Evolutionary conservation across 1,140 invertebrate species (phyloP), one percentile per base, ranked within the genome.

Genomic region (Drosophila lacertosa): DNA sequence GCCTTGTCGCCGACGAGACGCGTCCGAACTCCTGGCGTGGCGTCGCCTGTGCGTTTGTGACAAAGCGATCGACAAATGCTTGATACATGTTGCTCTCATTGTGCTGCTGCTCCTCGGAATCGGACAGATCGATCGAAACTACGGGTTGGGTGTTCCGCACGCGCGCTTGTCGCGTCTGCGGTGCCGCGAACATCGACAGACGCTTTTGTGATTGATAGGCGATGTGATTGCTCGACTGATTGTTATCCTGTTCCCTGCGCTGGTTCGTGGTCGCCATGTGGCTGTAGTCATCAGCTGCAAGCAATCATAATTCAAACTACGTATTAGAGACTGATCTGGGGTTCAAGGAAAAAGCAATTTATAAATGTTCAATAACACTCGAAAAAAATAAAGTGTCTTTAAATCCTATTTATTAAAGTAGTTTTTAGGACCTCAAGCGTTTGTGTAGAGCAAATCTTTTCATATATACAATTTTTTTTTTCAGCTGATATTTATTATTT

Each of bases 171-270:
- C 50, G 65, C 1, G 58, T 47, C 0, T 40, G 63, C 11, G 82
- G 82, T 2, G 59, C 11, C 53, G 47, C 53, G 11, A 86, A 86
- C 10, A 86, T 69, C 2, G 82, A 88, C 4, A 74, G 62, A 24
- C 82, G 82, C 59, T 57, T 71, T 15, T 42, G 48, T 26, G 32
- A 39, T n/a, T 58, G 73, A 11, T 29, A 44, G 33, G 55, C 33
- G 18, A 24, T 58, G 7, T 26, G 42, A 62, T 62, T 60, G 33
- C 26, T 29, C 6, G 6, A 22, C 2, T 22, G 20, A 4, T 22
- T 63, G 15, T 39, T 54, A 4, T 63, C 59, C 33, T 42, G 64
- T 4, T 68, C 60, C 39, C 39, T 54, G 18, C 51, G 32, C 13
- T 53, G 37, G 7, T 26, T 59, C 4, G 20, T 7, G 15, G 40